Evolutionary conservation across 2,113 vertebrate species (phyloP).

Genomic region (Tenebrosternarchus preto): DNA sequence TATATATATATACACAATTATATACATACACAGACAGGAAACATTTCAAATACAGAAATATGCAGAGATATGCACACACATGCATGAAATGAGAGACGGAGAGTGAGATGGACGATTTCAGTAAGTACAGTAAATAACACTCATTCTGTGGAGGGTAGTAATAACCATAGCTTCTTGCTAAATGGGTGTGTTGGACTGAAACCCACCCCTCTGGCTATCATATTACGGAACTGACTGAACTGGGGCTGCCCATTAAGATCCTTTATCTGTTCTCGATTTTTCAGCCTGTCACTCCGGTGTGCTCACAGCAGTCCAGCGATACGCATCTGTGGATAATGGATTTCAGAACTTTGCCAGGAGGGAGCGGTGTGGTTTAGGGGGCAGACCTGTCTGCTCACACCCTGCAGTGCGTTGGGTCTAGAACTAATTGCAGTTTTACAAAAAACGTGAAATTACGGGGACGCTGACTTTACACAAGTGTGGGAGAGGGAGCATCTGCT

Average conservation of each 20-base stretch:
- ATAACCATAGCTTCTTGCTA: slow-evolving; percentile 1
- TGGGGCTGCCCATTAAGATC: slow-evolving; percentile 1
- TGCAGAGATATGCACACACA: not conserved
- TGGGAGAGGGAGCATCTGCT: no score
- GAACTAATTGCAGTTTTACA: no score
- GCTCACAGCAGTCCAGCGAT: not conserved
- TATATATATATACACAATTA: no score
- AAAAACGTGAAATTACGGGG: no score
- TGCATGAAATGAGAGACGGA: not conserved
- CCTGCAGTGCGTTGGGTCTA: no score
- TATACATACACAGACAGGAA: not conserved
- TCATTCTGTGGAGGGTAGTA: not conserved
- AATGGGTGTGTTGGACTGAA: not conserved
- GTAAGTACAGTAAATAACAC: not conserved
- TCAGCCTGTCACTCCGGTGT: slow-evolving; percentile 10
- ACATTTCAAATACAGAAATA: slow-evolving; percentile 45
- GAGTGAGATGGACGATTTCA: not conserved
- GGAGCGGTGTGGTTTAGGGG: not conserved
- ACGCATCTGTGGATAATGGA: not conserved
- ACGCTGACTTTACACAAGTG: no score
- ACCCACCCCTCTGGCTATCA: not conserved
- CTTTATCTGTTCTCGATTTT: slow-evolving; percentile 7
- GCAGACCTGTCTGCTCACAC: no score
- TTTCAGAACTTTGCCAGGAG: not conserved
- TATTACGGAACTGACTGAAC: slow-evolving; percentile 3